These are phyloP conservation scores for Sebastes kiyomatsui DNA, from an alignment of 2,797 vertebrate species.

Conservation along the genomic window DNA sequence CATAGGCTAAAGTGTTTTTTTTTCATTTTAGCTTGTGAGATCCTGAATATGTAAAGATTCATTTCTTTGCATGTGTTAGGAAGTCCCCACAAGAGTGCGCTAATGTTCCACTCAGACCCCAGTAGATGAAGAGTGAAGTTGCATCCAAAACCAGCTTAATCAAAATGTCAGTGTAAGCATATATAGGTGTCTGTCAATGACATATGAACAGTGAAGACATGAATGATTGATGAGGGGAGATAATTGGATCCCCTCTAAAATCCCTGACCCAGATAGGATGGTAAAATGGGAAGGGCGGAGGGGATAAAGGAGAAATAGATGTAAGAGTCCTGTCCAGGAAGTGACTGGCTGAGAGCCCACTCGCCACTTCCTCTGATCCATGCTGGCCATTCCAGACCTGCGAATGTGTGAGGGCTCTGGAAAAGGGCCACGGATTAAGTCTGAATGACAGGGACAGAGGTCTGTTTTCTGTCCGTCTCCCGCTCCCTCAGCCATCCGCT, in stretches of 20 bases:
- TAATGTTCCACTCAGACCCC: constrained; percentile 39
- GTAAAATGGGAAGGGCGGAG: constrained; percentile 16
- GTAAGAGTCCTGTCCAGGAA: constrained; percentile 36
- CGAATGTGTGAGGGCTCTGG: constrained; percentile 66
- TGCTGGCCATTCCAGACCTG: constrained; percentile 51
- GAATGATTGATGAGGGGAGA: constrained; percentile 36
- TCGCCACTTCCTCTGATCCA: constrained; percentile 69
- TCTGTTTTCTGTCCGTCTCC: constrained; percentile 47
- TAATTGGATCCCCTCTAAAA: constrained; percentile 51
- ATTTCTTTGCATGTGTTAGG: background rate
- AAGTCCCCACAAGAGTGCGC: constrained; percentile 64
- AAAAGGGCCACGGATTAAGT: constrained; percentile 69
- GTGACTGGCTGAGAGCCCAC: constrained; percentile 56
- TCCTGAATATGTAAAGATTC: background rate
- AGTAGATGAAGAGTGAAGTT: background rate
- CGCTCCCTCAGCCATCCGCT: background rate
- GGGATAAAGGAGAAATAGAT: constrained; percentile 54
- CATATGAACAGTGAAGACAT: constrained; percentile 31
- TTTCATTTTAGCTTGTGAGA: background rate
- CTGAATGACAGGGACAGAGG: constrained; percentile 75
- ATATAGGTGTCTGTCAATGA: constrained; percentile 30
- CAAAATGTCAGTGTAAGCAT: constrained; percentile 17
- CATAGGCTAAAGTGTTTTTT: background rate
- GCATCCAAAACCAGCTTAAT: background rate
- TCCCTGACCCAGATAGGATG: constrained; percentile 32